These are phyloP conservation scores for Micrasema minimum DNA, from an alignment of 1,140 invertebrate genomes.

Conservation along the genomic window DNA sequence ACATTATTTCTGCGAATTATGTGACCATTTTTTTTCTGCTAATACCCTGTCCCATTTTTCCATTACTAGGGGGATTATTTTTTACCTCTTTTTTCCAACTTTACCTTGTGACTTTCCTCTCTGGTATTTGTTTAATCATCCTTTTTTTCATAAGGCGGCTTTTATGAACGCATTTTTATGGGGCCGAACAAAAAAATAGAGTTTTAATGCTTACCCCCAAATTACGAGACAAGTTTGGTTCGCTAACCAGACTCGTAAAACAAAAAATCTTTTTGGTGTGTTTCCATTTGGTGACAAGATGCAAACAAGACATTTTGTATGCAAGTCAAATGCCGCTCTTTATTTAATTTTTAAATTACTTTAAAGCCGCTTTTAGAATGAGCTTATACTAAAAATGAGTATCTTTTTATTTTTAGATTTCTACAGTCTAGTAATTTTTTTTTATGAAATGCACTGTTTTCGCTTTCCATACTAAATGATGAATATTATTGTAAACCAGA, in stretches of 20 bases:
- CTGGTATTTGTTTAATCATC: constrained; percentile 25
- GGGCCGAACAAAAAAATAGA: neutral
- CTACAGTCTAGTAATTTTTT: too few relatives aligned
- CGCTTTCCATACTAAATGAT: too few relatives aligned
- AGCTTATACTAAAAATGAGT: too few relatives aligned
- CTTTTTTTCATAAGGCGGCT: constrained; percentile 9
- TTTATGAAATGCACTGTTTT: too few relatives aligned
- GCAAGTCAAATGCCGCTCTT: too few relatives aligned
- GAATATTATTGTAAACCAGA: too few relatives aligned
- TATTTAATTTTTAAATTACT: too few relatives aligned
- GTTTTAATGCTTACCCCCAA: neutral
- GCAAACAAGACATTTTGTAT: too few relatives aligned
- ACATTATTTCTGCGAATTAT: constrained; percentile 2
- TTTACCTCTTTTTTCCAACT: neutral
- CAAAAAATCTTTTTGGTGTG: neutral
- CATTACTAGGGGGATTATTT: neutral
- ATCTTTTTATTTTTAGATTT: too few relatives aligned
- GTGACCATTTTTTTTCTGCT: neutral
- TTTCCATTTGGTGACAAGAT: too few relatives aligned
- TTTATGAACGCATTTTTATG: constrained; percentile 19
- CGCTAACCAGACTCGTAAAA: neutral
- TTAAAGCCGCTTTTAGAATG: too few relatives aligned
- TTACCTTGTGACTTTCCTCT: constrained; percentile 6
- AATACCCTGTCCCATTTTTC: constrained; percentile 15
- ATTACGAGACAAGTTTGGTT: constrained; percentile 22